Base-by-base conservation (phyloP, 2,888 invertebrate species). In the Cacoxenus indagator region DNA sequence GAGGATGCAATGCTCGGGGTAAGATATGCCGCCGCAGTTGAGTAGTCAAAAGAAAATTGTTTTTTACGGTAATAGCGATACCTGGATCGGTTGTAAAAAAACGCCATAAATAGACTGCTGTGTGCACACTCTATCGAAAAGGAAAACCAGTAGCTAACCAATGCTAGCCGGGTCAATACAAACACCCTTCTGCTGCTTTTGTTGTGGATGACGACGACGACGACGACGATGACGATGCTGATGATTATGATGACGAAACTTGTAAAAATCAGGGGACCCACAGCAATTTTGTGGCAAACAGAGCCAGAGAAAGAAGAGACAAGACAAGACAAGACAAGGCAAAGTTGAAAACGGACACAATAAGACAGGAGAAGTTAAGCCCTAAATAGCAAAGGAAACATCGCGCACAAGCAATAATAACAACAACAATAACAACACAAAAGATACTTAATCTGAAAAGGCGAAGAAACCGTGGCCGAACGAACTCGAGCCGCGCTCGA, bases 361-460 rank as follows among this genome's bases (percentile, higher is more conserved):
- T 71, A 67, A 72, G 69, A 72, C 67, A 68, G 14, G 70, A 37
- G 37, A 37, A 37, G 37, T 37, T 37, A 37, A 37, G 37, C 37
- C 37, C 37, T 37, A 37, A 37, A 14, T 14, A 37, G 37, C 37
- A 1, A 11, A 37, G 8, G 37, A 37, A 37, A 14, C 37, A 37
- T 37, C 37, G 37, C 37, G 14, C 19, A 51, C 45, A 43, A 2
- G n/a, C 43, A 43, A n/a, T n/a, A n/a, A n/a, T n/a, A n/a, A n/a
- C n/a, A n/a, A n/a, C n/a, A 43, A 43, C 14, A 22, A 19, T 22
- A 6, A 64, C 55, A 69, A 77, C 19, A 69, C 75, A 82, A 83
- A 79, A 77, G 80, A 80, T 75, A 82, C 76, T 83, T 82, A 81
- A 84, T 83, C 83, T 80, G 73, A 77, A 78, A 83, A 51, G 76